Base-by-base conservation (phyloP, 2,113 vertebrate genomes). In the Microcebus lehilahytsara region DNA sequence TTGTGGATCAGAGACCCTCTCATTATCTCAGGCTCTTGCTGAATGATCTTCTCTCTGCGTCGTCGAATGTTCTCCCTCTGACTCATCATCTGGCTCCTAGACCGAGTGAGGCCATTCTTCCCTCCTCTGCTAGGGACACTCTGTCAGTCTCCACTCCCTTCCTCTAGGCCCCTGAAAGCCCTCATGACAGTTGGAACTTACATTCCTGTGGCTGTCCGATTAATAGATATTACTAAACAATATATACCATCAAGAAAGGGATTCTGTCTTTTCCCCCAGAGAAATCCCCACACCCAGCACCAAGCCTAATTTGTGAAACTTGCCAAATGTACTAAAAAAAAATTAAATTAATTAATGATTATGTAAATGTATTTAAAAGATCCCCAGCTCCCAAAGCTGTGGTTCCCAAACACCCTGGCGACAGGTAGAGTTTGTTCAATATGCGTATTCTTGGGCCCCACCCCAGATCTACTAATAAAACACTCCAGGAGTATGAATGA, bases 351-450 rank as follows among this genome's bases (percentile, higher is more conserved):
- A 40, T 23, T 93, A 81, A 77, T 90, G 19, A 56, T 84, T 81
- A 72, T 85, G 27, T 56, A 93, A 89, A 94, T 91, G 14, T 75
- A 74, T 64, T 93, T 74, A 78, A 62, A 96, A 25, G 22, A 22
- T 75, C 20, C 46, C 19, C 20, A 9, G 16, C 11, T 90, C n/a
- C 86, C 58, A 34, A 69, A 80, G 32, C 22, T 20, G 0, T 20
- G n/a, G 3, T 75, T 85, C 23, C 32, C 25, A 62, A 79, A 92
- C 51, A 79, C 40, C 20, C 40, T 20, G 10, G 53, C 40, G 51
- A 27, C 20, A 74, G 32, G 30, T 16, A 85, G 3, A 56, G 9
- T 60, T 86, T 56, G n/a, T 78, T 88, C 79, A 80, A 81, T 69
- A 53, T 85, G 71, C 32, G 81, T 3, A 58, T 56, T 85, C 40